These are phyloP conservation scores for Sebastes diaconus DNA, from an alignment of 2,797 vertebrate species.

Conservation along the genomic window DNA sequence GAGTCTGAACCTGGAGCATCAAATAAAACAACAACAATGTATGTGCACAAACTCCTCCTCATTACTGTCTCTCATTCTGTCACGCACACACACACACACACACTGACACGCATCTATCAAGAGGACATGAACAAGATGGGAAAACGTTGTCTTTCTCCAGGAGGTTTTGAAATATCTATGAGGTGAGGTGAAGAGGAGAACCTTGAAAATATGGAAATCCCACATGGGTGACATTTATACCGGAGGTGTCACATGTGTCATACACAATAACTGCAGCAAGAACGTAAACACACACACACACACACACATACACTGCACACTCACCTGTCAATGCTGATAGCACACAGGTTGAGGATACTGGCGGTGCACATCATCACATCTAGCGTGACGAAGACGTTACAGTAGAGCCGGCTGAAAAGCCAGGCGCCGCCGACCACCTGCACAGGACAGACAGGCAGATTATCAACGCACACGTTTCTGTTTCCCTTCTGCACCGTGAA, in stretches of 20 bases:
- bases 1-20: background rate
- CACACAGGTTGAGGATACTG: slow-evolving; percentile 97
- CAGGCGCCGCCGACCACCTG: slow-evolving; percentile 94
- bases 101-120: background rate
- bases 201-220: slow-evolving; percentile 10
- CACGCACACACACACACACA: background rate
- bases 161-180: slow-evolving; percentile 23
- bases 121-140: background rate
- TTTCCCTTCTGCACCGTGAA: slow-evolving; percentile 32
- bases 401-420: slow-evolving; percentile 92
- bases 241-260: slow-evolving; percentile 22
- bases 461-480: slow-evolving; percentile 41
- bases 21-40: background rate
- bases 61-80: background rate
- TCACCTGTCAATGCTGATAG: slow-evolving; percentile 98
- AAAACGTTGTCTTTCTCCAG: background rate
- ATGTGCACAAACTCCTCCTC: background rate
- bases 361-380: slow-evolving; percentile 99
- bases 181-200: slow-evolving; percentile 8
- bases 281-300: background rate
- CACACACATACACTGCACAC: slow-evolving; percentile 17
- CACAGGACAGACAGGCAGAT: slow-evolving; percentile 59
- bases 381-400: slow-evolving; percentile 94
- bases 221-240: slow-evolving; percentile 13
- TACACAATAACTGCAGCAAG: background rate